Evolutionary conservation across 1,140 invertebrate genomes (phyloP).

Genomic region (Anadara kagoshimensis): DNA sequence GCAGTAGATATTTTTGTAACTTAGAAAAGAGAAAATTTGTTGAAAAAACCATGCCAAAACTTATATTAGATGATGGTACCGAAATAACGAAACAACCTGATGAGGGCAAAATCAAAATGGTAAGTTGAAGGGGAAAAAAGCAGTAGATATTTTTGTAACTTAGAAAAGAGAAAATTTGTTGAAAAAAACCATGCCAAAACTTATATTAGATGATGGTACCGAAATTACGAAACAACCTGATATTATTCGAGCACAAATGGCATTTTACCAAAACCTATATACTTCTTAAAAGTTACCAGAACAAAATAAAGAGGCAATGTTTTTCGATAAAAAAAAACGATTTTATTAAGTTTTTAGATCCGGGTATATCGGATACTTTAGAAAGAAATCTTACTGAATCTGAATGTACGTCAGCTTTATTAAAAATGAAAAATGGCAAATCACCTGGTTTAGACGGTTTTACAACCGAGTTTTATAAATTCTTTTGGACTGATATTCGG

Average conservation of each 20-base stretch:
- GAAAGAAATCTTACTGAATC: background rate
- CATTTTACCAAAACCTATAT: conserved; percentile 16
- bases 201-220: too few species aligned
- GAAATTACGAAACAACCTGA: too few species aligned
- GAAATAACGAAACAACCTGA: conserved; percentile 5
- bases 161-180: too few species aligned
- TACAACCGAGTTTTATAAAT: too few species aligned
- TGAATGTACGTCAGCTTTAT: background rate
- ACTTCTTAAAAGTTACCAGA: background rate
- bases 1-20: conserved; percentile 37
- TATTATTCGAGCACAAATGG: conserved; percentile 9
- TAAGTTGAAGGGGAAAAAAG: conserved; percentile 23
- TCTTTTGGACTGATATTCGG: conserved; percentile 4
- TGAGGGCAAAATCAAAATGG: conserved; percentile 20
- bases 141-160: conserved; percentile 33
- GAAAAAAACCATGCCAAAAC: too few species aligned
- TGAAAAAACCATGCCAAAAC: conserved; percentile 16
- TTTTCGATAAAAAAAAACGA: background rate
- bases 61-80: conserved; percentile 2
- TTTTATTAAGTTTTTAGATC: conserved; percentile 11
- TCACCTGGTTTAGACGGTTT: too few species aligned
- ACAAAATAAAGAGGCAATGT: too few species aligned
- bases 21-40: too few species aligned
- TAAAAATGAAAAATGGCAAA: conserved; percentile 20
- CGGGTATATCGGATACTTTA: conserved; percentile 4